Base-by-base conservation (phyloP, 2,888 invertebrate species). In the Xestoiulus laeticollis region DNA sequence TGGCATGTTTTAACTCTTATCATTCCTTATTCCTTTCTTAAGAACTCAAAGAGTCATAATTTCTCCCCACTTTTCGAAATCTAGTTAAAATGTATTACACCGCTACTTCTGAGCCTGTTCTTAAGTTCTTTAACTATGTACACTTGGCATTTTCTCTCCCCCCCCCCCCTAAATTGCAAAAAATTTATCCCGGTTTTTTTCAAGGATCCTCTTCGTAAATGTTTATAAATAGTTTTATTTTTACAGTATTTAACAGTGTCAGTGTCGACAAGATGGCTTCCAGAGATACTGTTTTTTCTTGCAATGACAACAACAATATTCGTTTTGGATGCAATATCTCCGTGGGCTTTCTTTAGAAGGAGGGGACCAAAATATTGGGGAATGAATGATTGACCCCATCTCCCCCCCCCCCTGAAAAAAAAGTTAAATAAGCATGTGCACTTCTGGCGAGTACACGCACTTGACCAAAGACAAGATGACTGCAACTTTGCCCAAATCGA, bases 211-310 rank as follows among this genome's bases (percentile, higher is more conserved):
- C 59, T 59, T 59, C 59, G 59, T 22, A 59, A 59, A 59, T 59
- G 59, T 59, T 59, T 59, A 59, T 59, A 59, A 59, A 59, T 59
- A 59, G 59, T 5, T 22, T 59, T 59, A 59, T 59, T 59, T 59
- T 59, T 59, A 59, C 59, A 59, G 59, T n/a, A 59, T 59, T 59
- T 59, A 59, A 59, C 59, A 59, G 59, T 59, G 59, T 59, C 59
- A 59, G 59, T 59, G 59, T 59, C 59, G 59, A 59, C 59, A 59
- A 59, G 59, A 59, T 59, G 59, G 59, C 59, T 59, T 59, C n/a
- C 59, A 59, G 22, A n/a, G 59, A 59, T 59, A n/a, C n/a, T 4
- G n/a, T n/a, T 59, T 59, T 59, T 59, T 59, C n/a, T n/a, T 22
- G n/a, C 19, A 59, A 59, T 59, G 59, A 59, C 59, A 59, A 59